phyloP scores from a whole-genome alignment of 2,888 invertebrate genomes.

The Cotesia congregata region DNA sequence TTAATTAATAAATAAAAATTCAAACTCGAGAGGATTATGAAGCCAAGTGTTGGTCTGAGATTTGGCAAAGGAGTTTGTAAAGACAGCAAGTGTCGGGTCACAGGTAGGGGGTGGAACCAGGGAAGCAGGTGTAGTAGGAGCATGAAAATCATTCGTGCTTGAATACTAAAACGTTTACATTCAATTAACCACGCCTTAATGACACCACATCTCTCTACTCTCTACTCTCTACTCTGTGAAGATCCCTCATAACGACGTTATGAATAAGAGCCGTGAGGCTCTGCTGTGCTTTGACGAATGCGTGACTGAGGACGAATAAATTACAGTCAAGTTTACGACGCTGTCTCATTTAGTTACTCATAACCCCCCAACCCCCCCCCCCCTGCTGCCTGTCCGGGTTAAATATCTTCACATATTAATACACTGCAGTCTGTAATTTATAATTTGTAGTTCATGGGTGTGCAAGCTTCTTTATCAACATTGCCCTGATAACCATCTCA shows the following conservation, averaged over 20 bases:
- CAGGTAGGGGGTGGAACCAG: not conserved
- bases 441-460: too few relatives aligned
- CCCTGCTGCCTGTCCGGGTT: not conserved
- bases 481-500: too few relatives aligned
- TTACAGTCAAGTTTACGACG: conserved; percentile 23
- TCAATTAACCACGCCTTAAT: conserved; percentile 49
- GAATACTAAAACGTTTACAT: conserved; percentile 45
- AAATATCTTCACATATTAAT: not conserved
- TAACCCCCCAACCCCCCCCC: not conserved
- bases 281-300: conserved; percentile 34
- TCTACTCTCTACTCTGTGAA: not conserved
- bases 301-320: conserved; percentile 25
- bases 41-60: not conserved
- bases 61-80: not conserved
- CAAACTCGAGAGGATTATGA: not conserved
- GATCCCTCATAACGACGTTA: conserved; percentile 17
- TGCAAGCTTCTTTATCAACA: too few relatives aligned
- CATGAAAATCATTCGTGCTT: conserved; percentile 16
- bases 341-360: conserved; percentile 12
- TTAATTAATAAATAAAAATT: not conserved
- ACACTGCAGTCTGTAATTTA: too few relatives aligned
- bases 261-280: conserved; percentile 12
- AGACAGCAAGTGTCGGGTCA: not conserved
- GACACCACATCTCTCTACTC: conserved; percentile 26
- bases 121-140: not conserved